Evolutionary conservation across 2,113 vertebrate species (phyloP), one percentile per base, ranked within the genome.

Genomic region (Sapayoa aenigma): DNA sequence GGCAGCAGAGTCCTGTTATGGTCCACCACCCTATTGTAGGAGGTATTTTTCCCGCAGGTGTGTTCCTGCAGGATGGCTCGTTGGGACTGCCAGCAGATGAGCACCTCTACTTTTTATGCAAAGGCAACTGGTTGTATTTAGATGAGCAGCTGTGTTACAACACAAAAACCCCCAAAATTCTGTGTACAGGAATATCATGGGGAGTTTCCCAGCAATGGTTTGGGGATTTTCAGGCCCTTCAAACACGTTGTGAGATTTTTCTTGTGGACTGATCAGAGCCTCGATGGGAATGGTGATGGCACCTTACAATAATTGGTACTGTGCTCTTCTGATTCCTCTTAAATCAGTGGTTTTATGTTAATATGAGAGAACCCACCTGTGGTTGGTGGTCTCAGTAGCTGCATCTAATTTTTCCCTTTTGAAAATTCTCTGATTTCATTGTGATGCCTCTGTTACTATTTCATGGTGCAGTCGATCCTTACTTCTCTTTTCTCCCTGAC

Each of bases 181-280:
- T 80, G 11, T 6, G 1, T 87, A 63, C 46, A 56, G 33, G 41
- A 89, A 63, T 87, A 46, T 53, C 24, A 42, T 41, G 69, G 74
- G 93, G 94, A 90, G 69, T 96, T 96, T 87, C 93, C 91, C 90
- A 68, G 79, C 63, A 55, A 62, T 47, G 50, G 21, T 30, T 21
- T 11, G 94, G 95, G 94, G 94, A 25, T 92, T 97, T 97, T 97
- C 88, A 92, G 68, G 42, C 80, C 80, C 44, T 93, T 69, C 11
- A 0, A 86, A 73, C 74, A n/a, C 1, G 0, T 17, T 6, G 17
- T 76, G 91, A 91, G 71, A 76, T 83, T 89, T 91, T 92, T 74
- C 49, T 46, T 25, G 7, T 27, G 80, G 83, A 89, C 68, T 66
- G 46, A 78, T 20, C 12, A 65, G 63, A 52, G 11, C 72, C 80